Conservation (phyloP, 2,113 vertebrate genomes). For the Ochotona curzoniae region DNA sequence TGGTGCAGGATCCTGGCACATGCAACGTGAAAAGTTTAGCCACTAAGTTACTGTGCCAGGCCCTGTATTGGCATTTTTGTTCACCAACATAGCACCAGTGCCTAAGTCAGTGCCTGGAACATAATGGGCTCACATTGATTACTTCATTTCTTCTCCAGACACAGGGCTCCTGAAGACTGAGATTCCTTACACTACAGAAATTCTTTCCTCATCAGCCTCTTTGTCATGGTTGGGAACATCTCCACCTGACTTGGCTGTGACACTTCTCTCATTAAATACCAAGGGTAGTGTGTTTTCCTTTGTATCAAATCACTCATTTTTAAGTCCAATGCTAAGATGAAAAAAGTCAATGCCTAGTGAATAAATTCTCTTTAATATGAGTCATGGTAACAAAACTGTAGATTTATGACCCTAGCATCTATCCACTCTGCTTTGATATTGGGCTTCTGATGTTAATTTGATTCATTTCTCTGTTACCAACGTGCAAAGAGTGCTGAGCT, state of each 20-base stretch:
- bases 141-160: not conserved
- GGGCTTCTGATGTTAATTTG: constrained; percentile 68
- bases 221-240: not conserved
- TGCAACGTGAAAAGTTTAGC: too few relatives aligned
- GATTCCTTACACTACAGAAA: constrained; percentile 2
- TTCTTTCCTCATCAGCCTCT: constrained; percentile 31
- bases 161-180: not conserved
- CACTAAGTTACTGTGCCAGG: too few relatives aligned
- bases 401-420: constrained; percentile 61
- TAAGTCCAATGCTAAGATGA: constrained; percentile 59
- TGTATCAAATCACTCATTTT: constrained; percentile 62
- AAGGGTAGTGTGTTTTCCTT: constrained; percentile 50
- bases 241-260: constrained; percentile 47
- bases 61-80: not conserved
- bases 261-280: constrained; percentile 64
- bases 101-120: not conserved
- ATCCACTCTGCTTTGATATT: constrained; percentile 62
- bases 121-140: not conserved
- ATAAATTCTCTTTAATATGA: constrained; percentile 73
- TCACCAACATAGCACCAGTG: not conserved
- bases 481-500: constrained; percentile 57
- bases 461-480: constrained; percentile 66
- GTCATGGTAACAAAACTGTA: constrained; percentile 71
- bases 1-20: too few relatives aligned
- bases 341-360: constrained; percentile 63